Percentiles rank a stretch among this genome's conserved stretches.
Conservation (phyloP, 2,113 vertebrate species). For the Alexandromys fortis region DNA sequence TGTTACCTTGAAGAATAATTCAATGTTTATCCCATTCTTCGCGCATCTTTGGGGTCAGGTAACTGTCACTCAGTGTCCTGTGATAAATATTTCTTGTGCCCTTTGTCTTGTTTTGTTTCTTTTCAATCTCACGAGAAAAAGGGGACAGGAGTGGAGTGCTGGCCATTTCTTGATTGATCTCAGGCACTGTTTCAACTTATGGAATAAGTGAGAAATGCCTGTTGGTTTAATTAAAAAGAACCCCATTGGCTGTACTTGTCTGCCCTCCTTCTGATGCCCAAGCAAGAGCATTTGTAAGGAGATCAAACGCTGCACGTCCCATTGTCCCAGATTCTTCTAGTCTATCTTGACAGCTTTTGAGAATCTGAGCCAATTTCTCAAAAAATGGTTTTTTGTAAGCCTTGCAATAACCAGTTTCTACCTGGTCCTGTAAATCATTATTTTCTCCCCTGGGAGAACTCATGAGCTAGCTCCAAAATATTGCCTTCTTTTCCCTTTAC, state of each 20-base stretch:
- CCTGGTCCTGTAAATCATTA: conserved; percentile 3
- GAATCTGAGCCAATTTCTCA: background rate
- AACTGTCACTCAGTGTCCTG: background rate
- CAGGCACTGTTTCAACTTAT: conserved; percentile 59
- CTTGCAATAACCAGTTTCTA: conserved; percentile 52
- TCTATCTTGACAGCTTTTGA: background rate
- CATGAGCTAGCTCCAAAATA: background rate
- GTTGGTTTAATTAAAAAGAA: conserved; percentile 67
- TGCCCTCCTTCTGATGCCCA: background rate
- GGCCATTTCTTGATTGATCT: conserved; percentile 54
- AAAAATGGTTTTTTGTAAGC: conserved; percentile 53
- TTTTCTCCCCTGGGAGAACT: background rate
- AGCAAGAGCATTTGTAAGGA: conserved; percentile 55
- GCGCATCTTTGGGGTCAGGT: conserved; percentile 52
- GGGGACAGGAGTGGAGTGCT: background rate
- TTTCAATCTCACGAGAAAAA: conserved; percentile 60
- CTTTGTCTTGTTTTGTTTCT: conserved; percentile 58
- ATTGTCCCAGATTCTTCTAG: conserved; percentile 4
- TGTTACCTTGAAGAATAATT: conserved; percentile 57
- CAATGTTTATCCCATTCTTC: conserved; percentile 56
- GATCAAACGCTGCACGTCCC: background rate
- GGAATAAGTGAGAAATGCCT: conserved; percentile 52
- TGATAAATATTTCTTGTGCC: conserved; percentile 41
- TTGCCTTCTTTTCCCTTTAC: background rate
- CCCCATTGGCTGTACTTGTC: conserved; percentile 9